These are phyloP conservation scores for Fregata magnificens DNA, from an alignment of 2,113 vertebrate species.

Conservation along the genomic window DNA sequence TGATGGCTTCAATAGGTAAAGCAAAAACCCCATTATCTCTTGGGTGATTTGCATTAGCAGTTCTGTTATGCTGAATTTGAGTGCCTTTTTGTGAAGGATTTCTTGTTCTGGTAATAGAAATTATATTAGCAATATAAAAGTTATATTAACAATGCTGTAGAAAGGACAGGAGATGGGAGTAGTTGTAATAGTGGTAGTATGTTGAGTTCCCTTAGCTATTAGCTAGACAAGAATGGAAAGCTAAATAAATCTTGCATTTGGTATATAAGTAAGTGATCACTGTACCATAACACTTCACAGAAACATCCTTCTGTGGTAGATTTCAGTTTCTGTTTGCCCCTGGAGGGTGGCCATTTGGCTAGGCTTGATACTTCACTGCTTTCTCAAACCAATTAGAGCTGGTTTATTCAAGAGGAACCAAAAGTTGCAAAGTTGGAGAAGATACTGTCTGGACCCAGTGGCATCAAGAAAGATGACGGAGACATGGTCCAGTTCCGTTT, in stretches of 20 bases:
- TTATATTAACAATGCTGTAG: background rate
- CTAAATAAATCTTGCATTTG: background rate
- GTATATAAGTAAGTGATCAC: background rate
- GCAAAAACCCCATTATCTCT: background rate
- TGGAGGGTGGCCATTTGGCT: background rate
- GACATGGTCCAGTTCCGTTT: background rate
- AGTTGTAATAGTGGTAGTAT: background rate
- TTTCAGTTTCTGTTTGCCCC: background rate
- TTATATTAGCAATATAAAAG: background rate
- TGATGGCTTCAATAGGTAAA: background rate
- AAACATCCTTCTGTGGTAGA: background rate
- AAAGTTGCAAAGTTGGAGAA: background rate
- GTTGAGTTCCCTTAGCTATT: background rate
- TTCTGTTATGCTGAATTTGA: background rate
- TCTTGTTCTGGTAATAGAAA: background rate
- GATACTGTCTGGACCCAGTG: background rate
- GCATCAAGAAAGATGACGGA: background rate
- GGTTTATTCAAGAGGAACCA: background rate
- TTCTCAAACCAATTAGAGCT: background rate
- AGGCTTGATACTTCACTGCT: background rate
- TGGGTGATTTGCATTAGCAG: background rate
- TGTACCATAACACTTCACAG: background rate
- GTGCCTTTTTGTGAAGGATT: background rate
- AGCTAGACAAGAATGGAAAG: background rate
- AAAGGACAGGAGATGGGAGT: background rate